Evolutionary conservation across 2,113 vertebrate genomes (phyloP), one percentile per base, ranked within the genome.

Genomic region (Nothocercus nigrocapillus): DNA sequence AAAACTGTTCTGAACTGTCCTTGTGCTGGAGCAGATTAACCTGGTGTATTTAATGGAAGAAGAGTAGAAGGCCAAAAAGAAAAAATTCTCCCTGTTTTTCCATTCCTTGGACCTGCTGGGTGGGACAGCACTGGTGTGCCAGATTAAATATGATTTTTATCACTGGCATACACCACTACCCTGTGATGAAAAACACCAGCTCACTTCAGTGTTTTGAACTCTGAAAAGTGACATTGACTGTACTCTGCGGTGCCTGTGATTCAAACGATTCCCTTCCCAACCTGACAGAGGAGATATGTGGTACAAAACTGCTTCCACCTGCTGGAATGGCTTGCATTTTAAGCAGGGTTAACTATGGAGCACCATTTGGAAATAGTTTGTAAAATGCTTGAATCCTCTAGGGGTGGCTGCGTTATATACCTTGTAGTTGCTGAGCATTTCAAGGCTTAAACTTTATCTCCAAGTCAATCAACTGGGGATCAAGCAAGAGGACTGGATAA

Each of bases 301-400:
- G 59, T 63, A 53, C 85, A 95, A 97, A 98, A 98, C 94, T 89
- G 84, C 94, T 97, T 98, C 94, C 97, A 97, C 98, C 96, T 98
- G 97, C 97, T 96, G 77, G 63, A 89, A 49, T 32, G 78, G 80
- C 85, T 94, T 94, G 94, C 87, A 82, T 98, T 96, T 97, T 97
- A 88, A 96, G 85, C 91, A 95, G 91, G 96, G 96, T 97, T 97
- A 97, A 97, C 95, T 89, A 44, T 82, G 66, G 97, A 97, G 94
- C 94, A 93, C 95, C 96, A 97, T 98, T 98, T 98, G 97, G 97
- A 98, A 98, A 93, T 85, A 78, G 95, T 97, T 98, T 97, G 74
- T 80, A 83, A 96, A 97, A 97, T 94, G 56, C 85, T 85, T 97
- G 88, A 95, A 77, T 96, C 88, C 94, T 97, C 97, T 85, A 13